Evolutionary conservation across 2,113 vertebrate species (phyloP).

Genomic region (Microcebus ravelobensis): DNA sequence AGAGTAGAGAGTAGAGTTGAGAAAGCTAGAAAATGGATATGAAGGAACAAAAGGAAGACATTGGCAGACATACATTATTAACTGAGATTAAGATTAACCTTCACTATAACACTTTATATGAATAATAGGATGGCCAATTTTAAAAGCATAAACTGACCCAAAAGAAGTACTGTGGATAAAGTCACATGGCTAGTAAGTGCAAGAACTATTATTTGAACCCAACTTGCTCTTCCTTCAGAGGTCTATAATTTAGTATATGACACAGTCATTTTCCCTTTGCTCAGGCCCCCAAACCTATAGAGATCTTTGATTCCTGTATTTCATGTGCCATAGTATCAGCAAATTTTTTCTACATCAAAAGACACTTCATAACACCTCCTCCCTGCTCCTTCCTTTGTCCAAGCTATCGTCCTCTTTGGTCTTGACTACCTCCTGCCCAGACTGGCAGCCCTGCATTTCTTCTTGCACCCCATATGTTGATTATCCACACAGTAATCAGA

Average conservation of each 20-base stretch:
- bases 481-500: background rate
- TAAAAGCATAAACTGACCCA: background rate
- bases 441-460: background rate
- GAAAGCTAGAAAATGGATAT: background rate
- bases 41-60: background rate
- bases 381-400: background rate
- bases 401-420: too few relatives aligned
- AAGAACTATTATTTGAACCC: background rate
- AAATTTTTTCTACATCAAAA: background rate
- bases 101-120: background rate
- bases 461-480: background rate
- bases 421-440: background rate
- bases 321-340: background rate
- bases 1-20: background rate
- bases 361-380: background rate
- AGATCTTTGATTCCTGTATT: background rate
- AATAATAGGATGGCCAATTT: background rate
- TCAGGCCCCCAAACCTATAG: background rate
- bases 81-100: background rate
- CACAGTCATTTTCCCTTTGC: background rate
- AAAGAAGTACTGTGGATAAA: background rate
- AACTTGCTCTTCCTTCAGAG: background rate
- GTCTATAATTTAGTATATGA: background rate
- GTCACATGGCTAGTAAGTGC: background rate
- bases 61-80: background rate